Conservation (phyloP, 2,888 invertebrate genomes). For the Seira sanloemensis region DNA sequence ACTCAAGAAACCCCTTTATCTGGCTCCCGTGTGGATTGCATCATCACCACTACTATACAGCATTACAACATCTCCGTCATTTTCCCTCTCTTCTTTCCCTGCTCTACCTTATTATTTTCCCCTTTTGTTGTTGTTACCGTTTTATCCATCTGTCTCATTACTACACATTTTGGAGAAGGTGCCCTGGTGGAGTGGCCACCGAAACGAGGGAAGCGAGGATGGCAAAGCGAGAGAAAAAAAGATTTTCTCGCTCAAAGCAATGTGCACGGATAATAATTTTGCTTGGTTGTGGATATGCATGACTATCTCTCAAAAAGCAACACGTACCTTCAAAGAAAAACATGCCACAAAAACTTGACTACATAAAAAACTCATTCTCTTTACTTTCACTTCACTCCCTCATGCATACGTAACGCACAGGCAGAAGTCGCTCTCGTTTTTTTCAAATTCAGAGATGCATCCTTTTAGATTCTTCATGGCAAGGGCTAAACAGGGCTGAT, state of each 20-base stretch:
- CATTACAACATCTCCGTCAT: slow-evolving; percentile 46
- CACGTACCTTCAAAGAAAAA: slow-evolving; percentile 25
- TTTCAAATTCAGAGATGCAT: neutral
- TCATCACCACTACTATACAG: slow-evolving; percentile 43
- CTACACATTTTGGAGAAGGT: slow-evolving; percentile 3
- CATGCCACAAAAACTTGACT: neutral
- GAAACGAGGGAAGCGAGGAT: neutral
- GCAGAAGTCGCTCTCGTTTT: neutral
- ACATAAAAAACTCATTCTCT: slow-evolving; percentile 22
- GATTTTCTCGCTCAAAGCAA: neutral
- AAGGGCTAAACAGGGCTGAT: neutral
- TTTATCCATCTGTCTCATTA: slow-evolving; percentile 24
- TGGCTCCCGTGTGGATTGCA: slow-evolving; percentile 57
- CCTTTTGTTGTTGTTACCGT: slow-evolving; percentile 28
- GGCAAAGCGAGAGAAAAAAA: neutral
- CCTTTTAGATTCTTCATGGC: neutral
- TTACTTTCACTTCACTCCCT: too few species aligned
- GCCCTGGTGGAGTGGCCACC: slow-evolving; percentile 1
- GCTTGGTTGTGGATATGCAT: neutral
- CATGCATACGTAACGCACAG: neutral
- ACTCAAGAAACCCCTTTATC: slow-evolving; percentile 54
- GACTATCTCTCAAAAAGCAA: slow-evolving; percentile 21
- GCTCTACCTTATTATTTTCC: slow-evolving; percentile 23
- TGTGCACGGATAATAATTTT: slow-evolving; percentile 11
- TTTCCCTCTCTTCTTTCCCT: slow-evolving; percentile 15